Percentiles rank a stretch among this genome's conserved stretches.
Evolutionary conservation across 2,888 invertebrate genomes (phyloP).

Genomic region (Dynastes hyllus): DNA sequence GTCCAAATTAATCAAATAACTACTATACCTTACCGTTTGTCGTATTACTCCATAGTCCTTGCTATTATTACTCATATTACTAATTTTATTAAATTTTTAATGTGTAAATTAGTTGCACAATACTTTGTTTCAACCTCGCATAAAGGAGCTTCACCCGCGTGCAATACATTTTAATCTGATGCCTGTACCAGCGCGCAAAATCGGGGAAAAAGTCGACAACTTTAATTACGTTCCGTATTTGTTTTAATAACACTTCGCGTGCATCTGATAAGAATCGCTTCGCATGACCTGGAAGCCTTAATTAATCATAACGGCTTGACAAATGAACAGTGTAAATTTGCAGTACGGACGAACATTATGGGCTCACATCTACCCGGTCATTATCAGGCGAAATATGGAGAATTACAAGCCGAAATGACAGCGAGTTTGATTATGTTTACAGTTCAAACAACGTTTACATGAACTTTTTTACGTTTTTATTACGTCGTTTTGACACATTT

Average conservation of each 20-base stretch:
- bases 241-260: slow-evolving; percentile 32
- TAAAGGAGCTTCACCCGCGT: neutral
- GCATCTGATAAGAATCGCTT: slow-evolving; percentile 20
- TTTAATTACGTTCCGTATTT: slow-evolving; percentile 29
- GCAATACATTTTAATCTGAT: neutral
- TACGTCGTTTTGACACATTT: too few relatives aligned
- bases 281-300: slow-evolving; percentile 35
- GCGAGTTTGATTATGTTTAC: slow-evolving; percentile 29
- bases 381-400: slow-evolving; percentile 26
- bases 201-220: slow-evolving; percentile 18
- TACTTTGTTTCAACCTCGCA: too few relatives aligned
- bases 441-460: neutral
- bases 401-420: slow-evolving; percentile 22
- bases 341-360: neutral
- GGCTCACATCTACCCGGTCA: neutral
- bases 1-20: too few relatives aligned
- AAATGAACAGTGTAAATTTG: slow-evolving; percentile 37
- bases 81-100: too few relatives aligned
- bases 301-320: slow-evolving; percentile 34
- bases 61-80: too few relatives aligned
- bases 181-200: neutral
- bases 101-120: too few relatives aligned
- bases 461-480: too few relatives aligned
- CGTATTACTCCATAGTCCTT: too few relatives aligned
- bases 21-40: too few relatives aligned